phyloP scores from a whole-genome alignment of 2,113 vertebrate genomes.

The Gulo gulo region DNA sequence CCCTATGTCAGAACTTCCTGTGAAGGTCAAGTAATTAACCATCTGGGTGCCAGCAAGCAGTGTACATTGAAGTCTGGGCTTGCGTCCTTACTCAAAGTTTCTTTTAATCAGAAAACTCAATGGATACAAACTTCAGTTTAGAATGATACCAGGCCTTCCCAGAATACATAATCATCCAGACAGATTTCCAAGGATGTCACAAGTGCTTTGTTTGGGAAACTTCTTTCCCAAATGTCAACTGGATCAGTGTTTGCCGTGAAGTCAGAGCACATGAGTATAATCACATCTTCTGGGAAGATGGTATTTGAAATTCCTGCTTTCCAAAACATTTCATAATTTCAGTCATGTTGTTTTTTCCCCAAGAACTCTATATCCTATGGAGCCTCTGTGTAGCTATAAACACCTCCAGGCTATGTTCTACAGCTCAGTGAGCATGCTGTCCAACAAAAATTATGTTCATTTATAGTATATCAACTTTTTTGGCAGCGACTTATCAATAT shows the following conservation, averaged over 20 bases:
- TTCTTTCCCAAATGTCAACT: slow-evolving; percentile 30
- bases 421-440: slow-evolving; percentile 46
- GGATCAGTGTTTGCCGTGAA: slow-evolving; percentile 61
- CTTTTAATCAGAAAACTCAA: slow-evolving; percentile 14
- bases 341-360: neutral
- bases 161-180: slow-evolving; percentile 23
- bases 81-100: neutral
- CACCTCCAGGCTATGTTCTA: slow-evolving; percentile 61
- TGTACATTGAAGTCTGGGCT: neutral
- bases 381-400: slow-evolving; percentile 59
- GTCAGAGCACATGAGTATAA: slow-evolving; percentile 65
- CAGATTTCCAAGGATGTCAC: slow-evolving; percentile 57
- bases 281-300: slow-evolving; percentile 69
- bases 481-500: slow-evolving; percentile 58
- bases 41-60: neutral
- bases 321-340: slow-evolving; percentile 77
- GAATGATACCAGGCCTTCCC: neutral
- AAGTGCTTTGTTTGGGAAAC: slow-evolving; percentile 68
- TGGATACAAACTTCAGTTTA: neutral
- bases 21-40: neutral
- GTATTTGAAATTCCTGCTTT: slow-evolving; percentile 69
- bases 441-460: slow-evolving; percentile 52
- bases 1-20: neutral
- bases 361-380: slow-evolving; percentile 48
- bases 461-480: slow-evolving; percentile 65